Base-by-base conservation (phyloP, 2,888 invertebrate genomes). In the Tachina fera region DNA sequence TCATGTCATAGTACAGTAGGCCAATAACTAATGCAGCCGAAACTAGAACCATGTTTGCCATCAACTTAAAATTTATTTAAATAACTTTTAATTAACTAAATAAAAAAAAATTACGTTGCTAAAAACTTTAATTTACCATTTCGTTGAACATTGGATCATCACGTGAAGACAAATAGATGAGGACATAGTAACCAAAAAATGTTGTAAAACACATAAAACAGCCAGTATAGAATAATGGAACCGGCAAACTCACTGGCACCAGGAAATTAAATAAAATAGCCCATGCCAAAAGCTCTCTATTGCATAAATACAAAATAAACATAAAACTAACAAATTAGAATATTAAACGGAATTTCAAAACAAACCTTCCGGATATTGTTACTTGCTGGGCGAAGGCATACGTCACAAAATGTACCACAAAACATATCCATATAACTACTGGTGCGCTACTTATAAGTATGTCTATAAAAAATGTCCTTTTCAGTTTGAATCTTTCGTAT, bases 11-110 rank as follows among this genome's bases (percentile, higher is more conserved):
- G 58, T 95, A 95, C 81, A 96, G 94, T 49, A 96, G 92, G 0
- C 98, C 98, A 88, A 98, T 94, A 43, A 96, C 91, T 81, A 96
- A 96, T 14, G 97, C 95, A 72, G 96, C 95, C 79, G 95, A 89
- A 87, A 97, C 94, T 63, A 97, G 93, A 49, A 96, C 93, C 71
- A 94, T 93, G 92, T 97, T 97, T 45, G 96, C 96, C 87, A 94
- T 93, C 92, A 96, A 94, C 97, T 97, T 56, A 2, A 47, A 53
- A 76, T 60, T 63, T 43, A 72, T 58, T 75, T 61, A 39, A 75
- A 72, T 49, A 45, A 49, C 45, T 45, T 47, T 75, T 1, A 53
- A 56, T 51, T 41, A 8, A 58, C 16, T 71, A 9, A 72, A 6
- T 63, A 45, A n/a, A 14, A 51, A n/a, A 13, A 56, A 72, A 39